phyloP scores from a whole-genome alignment of 2,888 invertebrate species.

The Oscheius sp. region DNA sequence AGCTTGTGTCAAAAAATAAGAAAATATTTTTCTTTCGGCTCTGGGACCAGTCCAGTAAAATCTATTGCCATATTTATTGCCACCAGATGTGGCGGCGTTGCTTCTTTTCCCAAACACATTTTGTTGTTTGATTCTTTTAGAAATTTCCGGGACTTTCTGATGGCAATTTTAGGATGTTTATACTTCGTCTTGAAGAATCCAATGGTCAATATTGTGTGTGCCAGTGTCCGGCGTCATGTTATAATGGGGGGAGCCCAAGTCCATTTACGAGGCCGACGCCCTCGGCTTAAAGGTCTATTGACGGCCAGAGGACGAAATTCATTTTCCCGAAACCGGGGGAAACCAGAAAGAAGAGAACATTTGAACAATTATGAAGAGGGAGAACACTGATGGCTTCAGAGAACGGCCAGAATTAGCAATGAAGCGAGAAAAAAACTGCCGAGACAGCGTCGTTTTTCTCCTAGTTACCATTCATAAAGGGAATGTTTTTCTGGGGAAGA shows the following conservation, averaged over 20 bases:
- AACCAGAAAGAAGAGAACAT: too few relatives aligned
- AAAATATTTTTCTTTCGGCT: not conserved
- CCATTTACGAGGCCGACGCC: not conserved
- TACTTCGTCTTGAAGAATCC: too few relatives aligned
- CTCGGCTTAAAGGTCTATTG: conserved; percentile 7
- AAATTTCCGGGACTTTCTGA: too few relatives aligned
- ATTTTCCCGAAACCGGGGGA: too few relatives aligned
- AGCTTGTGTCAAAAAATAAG: not conserved
- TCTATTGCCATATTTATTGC: not conserved
- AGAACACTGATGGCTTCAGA: too few relatives aligned
- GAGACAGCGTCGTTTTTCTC: too few relatives aligned
- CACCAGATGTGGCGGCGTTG: not conserved
- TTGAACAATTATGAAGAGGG: too few relatives aligned
- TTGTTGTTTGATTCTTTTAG: not conserved
- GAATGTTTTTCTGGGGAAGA: too few relatives aligned
- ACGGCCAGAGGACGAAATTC: not conserved
- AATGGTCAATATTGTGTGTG: not conserved
- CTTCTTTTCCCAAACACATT: not conserved
- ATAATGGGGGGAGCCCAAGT: not conserved
- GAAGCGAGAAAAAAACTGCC: too few relatives aligned
- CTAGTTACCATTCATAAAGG: too few relatives aligned
- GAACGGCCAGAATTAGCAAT: too few relatives aligned
- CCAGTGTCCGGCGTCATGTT: not conserved
- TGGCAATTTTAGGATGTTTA: too few relatives aligned
- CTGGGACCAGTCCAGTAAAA: not conserved